Base-by-base conservation (phyloP, 92 coral and sea anemone genomes). In the Porites evermanni region DNA sequence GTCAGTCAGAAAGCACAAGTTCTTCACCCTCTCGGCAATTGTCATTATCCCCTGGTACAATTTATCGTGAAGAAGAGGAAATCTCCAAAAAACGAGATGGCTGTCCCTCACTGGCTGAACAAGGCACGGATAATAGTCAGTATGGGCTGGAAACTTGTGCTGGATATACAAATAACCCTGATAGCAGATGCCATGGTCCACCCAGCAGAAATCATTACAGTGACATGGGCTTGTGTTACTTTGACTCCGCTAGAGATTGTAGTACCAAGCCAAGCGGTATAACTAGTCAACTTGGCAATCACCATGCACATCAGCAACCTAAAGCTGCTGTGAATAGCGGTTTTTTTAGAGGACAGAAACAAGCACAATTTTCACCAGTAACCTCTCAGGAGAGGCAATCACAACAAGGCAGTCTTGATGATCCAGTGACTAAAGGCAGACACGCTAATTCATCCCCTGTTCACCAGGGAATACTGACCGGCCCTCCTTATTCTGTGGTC, bases 141-240 rank as follows among this genome's bases (percentile, higher is more conserved):
- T 38, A n/a, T 64, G 70, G 6, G 14, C 8, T 11, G 50, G 32
- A 17, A 38, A 24, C 14, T 32, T 77, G 12, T 13, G 14, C 16
- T 58, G 21, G 63, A 60, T 24, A 50, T 77, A 23, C 3, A 7
- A 7, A 16, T 23, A 64, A 13, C 2, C 26, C 26, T 13, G 56
- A 38, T 29, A 71, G 24, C 2, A 58, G 2, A 6, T 12, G 12
- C 11, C 10, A 21, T 44, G 38, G 71, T 19, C 19, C 58, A 12
- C n/a, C 71, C 7, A 13, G 6, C 29, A 53, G 70, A 12, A 20
- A 38, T 56, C 66, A 29, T 14, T 76, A 26, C 68, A 23, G n/a
- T 26, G 20, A 17, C 14, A 68, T 52, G 85, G 85, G 75, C 12
- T 17, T 80, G 17, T 80, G 85, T 54, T 24, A 53, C 75, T 80